Percentiles rank a stretch among this genome's conserved stretches.
Evolutionary conservation across 2,888 invertebrate species (phyloP).

Genomic region (Agelastica alni): DNA sequence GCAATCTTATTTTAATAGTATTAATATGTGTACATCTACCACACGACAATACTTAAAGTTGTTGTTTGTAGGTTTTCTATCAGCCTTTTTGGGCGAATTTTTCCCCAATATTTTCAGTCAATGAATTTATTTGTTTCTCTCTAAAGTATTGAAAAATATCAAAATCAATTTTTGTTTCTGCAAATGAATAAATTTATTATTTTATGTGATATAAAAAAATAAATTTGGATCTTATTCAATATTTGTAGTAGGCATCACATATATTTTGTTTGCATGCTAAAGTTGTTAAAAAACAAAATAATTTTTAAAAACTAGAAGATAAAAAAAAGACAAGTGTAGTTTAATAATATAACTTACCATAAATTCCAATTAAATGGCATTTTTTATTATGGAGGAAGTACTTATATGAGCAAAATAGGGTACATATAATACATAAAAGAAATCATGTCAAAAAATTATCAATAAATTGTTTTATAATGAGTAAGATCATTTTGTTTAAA

Average conservation of each 20-base stretch:
- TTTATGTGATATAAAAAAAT: too few relatives aligned
- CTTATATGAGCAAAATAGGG: not conserved
- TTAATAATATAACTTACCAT: not conserved
- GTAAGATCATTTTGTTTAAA: not conserved
- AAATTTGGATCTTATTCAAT: not conserved
- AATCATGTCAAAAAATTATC: not conserved
- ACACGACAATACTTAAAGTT: too few relatives aligned
- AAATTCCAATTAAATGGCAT: not conserved
- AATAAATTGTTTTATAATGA: not conserved
- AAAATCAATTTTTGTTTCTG: not conserved
- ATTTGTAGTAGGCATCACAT: not conserved
- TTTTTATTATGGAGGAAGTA: not conserved
- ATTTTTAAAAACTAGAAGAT: not conserved
- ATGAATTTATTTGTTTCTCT: not conserved
- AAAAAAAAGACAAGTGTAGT: not conserved
- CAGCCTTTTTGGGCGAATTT: too few relatives aligned
- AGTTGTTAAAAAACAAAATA: not conserved
- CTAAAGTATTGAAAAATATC: not conserved
- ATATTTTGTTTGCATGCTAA: not conserved
- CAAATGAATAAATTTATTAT: not conserved
- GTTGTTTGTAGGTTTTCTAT: too few relatives aligned
- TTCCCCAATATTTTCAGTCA: not conserved
- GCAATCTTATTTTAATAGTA: too few relatives aligned
- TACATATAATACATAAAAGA: not conserved
- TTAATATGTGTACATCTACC: too few relatives aligned